phyloP scores from a whole-genome alignment of 2,888 invertebrate genomes.

The Troilus luridus region DNA sequence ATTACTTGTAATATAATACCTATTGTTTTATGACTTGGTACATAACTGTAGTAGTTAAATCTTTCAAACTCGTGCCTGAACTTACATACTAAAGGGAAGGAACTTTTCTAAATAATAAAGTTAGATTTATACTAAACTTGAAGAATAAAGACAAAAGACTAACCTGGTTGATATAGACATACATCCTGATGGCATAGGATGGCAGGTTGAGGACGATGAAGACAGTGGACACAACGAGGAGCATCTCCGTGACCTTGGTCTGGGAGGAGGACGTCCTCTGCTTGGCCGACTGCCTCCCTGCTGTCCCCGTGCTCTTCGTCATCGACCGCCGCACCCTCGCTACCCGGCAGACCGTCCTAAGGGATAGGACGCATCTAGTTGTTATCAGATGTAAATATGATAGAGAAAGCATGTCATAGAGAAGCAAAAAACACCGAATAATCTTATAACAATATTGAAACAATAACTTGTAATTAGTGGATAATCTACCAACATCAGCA shows the following conservation, averaged over 20 bases:
- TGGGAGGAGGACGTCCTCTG: conserved; percentile 70
- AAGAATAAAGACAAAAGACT: background rate
- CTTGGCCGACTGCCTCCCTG: conserved; percentile 43
- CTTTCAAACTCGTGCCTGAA: too few relatives aligned
- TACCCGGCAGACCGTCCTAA: conserved; percentile 76
- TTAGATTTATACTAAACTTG: background rate
- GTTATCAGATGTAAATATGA: background rate
- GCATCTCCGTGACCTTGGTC: conserved; percentile 84
- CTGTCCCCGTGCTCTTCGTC: conserved; percentile 64
- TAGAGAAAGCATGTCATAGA: background rate
- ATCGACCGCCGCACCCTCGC: conserved; percentile 68
- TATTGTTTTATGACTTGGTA: too few relatives aligned
- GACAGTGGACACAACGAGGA: conserved; percentile 84
- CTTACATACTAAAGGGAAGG: too few relatives aligned
- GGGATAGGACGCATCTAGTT: background rate
- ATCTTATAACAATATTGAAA: too few relatives aligned
- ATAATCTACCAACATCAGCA: too few relatives aligned
- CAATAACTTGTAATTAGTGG: too few relatives aligned
- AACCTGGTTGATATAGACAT: conserved; percentile 71
- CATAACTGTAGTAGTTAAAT: too few relatives aligned
- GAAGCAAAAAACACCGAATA: too few relatives aligned
- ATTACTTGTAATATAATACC: too few relatives aligned
- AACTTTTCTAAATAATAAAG: background rate
- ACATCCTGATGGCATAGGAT: conserved; percentile 79
- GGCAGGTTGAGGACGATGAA: conserved; percentile 85